Evolutionary conservation across 2,888 invertebrate species (phyloP).

Genomic region (Antheraea yamamai): DNA sequence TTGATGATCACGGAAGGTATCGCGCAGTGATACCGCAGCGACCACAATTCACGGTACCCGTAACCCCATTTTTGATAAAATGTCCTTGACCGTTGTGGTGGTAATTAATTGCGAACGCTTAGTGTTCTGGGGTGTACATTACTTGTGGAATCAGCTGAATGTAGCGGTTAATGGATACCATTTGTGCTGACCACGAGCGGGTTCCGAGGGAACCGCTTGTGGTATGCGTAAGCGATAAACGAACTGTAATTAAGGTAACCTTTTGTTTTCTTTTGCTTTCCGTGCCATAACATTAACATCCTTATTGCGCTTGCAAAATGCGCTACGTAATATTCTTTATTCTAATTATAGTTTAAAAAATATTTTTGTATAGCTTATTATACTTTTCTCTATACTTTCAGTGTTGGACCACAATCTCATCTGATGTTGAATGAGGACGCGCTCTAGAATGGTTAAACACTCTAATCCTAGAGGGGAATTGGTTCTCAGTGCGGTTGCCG

Average conservation of each 20-base stretch:
- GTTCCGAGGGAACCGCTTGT: background rate
- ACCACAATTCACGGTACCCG: background rate
- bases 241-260: constrained; percentile 2
- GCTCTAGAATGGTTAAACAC: too few species aligned
- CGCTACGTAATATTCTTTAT: background rate
- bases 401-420: too few species aligned
- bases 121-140: background rate
- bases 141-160: background rate
- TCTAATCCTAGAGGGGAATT: too few species aligned
- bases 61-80: background rate
- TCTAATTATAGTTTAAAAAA: background rate
- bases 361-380: too few species aligned
- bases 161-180: background rate
- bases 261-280: background rate
- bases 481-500: too few species aligned
- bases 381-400: too few species aligned
- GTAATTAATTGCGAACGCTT: background rate
- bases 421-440: too few species aligned
- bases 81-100: background rate
- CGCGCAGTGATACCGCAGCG: background rate
- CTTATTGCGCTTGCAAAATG: background rate
- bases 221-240: background rate
- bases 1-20: background rate
- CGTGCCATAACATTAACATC: background rate
- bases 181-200: background rate